Percentiles rank a stretch among this genome's conserved stretches.
Conservation (phyloP, 1,140 invertebrate species). For the Eciton burchellii region DNA sequence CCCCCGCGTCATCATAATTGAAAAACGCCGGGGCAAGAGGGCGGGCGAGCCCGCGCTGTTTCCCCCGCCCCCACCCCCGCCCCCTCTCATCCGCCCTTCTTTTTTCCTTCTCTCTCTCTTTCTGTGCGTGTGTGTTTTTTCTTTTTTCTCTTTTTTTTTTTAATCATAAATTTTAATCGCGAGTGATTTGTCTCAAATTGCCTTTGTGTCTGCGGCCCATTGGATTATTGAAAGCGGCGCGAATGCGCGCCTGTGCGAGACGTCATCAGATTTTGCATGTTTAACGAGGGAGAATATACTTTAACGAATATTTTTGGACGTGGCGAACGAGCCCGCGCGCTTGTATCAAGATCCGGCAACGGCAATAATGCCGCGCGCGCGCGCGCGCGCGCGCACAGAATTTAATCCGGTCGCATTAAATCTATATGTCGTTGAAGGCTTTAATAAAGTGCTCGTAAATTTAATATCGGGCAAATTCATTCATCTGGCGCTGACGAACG, state of each 20-base stretch:
- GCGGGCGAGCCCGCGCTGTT: too few species aligned
- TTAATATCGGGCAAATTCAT: conserved; percentile 48
- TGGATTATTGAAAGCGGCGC: conserved; percentile 2
- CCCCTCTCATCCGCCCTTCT: too few species aligned
- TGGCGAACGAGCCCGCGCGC: too few species aligned
- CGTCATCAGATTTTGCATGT: conserved; percentile 9
- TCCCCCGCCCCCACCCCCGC: too few species aligned
- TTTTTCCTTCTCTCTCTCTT: too few species aligned
- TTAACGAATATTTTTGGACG: conserved; percentile 39
- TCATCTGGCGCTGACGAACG: conserved; percentile 47
- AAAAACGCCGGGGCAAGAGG: too few species aligned
- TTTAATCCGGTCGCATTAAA: conserved; percentile 51
- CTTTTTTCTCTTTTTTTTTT: neutral
- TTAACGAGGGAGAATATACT: conserved; percentile 25
- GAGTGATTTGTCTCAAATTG: neutral
- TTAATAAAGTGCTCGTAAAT: conserved; percentile 55
- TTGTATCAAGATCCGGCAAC: conserved; percentile 25
- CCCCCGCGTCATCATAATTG: too few species aligned
- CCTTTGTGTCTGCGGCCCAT: neutral
- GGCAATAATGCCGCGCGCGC: conserved; percentile 31
- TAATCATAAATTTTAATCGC: neutral
- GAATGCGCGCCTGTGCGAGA: neutral
- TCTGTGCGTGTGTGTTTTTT: too few species aligned
- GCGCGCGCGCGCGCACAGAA: conserved; percentile 34
- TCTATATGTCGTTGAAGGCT: conserved; percentile 37